Evolutionary conservation across 2,888 invertebrate species (phyloP).

Genomic region (Acanthosoma haemorrhoidale): DNA sequence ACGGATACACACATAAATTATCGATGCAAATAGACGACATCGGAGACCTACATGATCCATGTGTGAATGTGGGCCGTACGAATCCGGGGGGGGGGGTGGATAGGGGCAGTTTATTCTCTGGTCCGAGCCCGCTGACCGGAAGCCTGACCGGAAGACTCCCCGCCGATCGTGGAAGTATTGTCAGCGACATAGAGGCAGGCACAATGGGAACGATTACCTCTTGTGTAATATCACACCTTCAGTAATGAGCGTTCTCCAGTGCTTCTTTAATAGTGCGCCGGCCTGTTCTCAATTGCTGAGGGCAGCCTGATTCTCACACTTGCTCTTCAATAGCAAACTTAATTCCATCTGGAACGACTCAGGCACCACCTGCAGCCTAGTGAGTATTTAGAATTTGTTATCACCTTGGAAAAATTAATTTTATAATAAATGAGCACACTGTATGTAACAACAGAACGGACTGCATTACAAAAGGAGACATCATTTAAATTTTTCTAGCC

Average conservation of each 20-base stretch:
- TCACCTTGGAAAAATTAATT: no score
- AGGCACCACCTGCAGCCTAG: conserved; percentile 4
- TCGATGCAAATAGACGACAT: neutral
- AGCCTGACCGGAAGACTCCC: conserved; percentile 19
- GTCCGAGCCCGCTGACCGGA: conserved; percentile 9
- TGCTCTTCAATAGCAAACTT: neutral
- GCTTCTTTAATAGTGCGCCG: neutral
- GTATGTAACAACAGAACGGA: no score
- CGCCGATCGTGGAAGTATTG: conserved; percentile 6
- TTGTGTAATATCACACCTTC: conserved; percentile 23
- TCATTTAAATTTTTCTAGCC: no score
- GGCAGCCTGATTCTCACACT: conserved; percentile 16
- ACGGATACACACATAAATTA: neutral
- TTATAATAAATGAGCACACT: no score
- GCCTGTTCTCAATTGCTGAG: neutral
- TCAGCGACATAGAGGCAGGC: neutral
- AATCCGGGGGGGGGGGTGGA: neutral
- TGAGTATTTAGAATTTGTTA: no score
- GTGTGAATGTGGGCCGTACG: no score
- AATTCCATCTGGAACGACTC: neutral
- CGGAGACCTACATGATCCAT: neutral
- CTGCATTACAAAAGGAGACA: no score
- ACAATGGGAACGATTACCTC: conserved; percentile 23
- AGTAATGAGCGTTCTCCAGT: neutral
- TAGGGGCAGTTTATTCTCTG: conserved; percentile 11